Evolutionary conservation across 2,797 vertebrate species (phyloP).

Genomic region (Falco cherrug): DNA sequence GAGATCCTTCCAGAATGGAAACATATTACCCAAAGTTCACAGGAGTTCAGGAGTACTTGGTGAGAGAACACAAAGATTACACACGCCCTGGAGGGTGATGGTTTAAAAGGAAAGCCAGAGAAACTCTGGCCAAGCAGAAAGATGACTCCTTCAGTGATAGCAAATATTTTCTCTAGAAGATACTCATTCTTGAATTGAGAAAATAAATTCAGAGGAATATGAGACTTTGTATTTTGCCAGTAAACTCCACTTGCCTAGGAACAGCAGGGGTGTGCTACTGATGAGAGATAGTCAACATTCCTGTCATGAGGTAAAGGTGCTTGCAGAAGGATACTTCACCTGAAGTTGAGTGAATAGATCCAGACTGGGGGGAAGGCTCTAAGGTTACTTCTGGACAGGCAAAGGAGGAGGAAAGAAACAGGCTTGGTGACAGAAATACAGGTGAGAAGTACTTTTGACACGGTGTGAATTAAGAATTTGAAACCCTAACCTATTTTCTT

Average conservation of each 20-base stretch:
- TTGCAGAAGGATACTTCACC: background rate
- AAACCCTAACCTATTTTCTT: background rate
- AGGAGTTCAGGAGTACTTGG: background rate
- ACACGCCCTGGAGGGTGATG: background rate
- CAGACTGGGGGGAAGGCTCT: background rate
- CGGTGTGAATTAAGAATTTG: background rate
- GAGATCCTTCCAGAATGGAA: background rate
- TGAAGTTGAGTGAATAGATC: background rate
- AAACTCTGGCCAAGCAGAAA: background rate
- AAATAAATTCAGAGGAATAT: background rate
- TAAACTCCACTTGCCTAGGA: background rate
- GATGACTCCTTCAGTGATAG: background rate
- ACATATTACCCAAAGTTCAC: rapidly evolving
- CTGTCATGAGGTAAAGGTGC: background rate
- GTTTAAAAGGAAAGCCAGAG: background rate
- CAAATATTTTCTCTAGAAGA: background rate
- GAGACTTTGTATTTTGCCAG: background rate
- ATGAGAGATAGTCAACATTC: background rate
- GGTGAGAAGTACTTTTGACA: background rate
- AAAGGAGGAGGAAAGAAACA: background rate
- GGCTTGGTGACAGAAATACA: background rate
- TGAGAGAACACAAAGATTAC: background rate
- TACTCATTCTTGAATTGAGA: background rate
- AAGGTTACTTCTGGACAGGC: background rate
- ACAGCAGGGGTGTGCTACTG: background rate